A percentile compares a stretch with the other conserved stretches of the same genome.
Evolutionary conservation across 2,888 invertebrate species (phyloP).

Genomic region (Hyalella azteca): DNA sequence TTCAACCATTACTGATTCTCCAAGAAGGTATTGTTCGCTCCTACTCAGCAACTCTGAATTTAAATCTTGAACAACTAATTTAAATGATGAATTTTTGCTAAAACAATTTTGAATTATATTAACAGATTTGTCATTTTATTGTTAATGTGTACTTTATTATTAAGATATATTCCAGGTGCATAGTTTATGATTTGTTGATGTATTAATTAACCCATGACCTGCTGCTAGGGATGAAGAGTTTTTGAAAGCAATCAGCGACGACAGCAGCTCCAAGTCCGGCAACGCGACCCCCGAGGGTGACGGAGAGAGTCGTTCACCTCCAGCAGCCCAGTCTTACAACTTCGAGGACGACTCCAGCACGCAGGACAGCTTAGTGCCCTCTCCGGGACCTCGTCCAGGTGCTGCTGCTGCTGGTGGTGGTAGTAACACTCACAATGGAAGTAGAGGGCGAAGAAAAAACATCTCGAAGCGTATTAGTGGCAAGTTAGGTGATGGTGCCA

Average conservation of each 20-base stretch:
- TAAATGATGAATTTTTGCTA: too few species aligned
- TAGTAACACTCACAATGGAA: neutral
- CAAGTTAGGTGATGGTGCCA: neutral
- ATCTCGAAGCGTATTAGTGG: neutral
- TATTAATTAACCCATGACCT: too few species aligned
- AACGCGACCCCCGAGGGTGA: neutral
- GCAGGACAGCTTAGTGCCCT: neutral
- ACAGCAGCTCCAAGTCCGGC: conserved; percentile 18
- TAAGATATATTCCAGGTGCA: too few species aligned
- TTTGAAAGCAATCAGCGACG: neutral
- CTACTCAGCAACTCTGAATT: too few species aligned
- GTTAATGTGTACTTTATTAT: too few species aligned
- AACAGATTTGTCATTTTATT: too few species aligned
- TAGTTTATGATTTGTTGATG: too few species aligned
- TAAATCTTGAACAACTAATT: too few species aligned
- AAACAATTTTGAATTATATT: too few species aligned
- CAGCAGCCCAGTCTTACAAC: neutral
- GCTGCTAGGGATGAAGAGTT: conserved; percentile 19
- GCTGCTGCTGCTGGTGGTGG: neutral
- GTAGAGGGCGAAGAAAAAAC: neutral
- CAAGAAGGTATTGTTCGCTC: conserved; percentile 48
- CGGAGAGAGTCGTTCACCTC: conserved; percentile 1
- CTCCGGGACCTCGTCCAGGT: neutral
- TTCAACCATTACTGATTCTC: conserved; percentile 53
- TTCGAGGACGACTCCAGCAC: conserved; percentile 21